Percentiles rank a stretch among this genome's conserved stretches.
phyloP scores from a whole-genome alignment of 2,797 vertebrate genomes.

The Thripadectes ignobilis region DNA sequence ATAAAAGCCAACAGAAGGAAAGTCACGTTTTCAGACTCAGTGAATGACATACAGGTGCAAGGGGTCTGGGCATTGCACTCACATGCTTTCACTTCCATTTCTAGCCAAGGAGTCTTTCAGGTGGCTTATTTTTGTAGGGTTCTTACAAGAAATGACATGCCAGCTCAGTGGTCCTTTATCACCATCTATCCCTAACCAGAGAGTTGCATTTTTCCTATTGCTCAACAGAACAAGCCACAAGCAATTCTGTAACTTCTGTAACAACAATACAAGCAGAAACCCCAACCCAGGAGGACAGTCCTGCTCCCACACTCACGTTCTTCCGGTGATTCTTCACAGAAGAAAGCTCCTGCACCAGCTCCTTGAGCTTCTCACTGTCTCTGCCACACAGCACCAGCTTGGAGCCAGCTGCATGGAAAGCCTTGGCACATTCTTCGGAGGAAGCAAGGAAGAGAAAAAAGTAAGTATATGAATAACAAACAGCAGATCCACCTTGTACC shows the following conservation, averaged over 20 bases:
- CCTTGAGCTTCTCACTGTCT: slow-evolving; percentile 81
- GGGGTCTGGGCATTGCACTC: background rate
- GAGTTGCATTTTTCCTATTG: background rate
- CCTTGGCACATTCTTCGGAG: slow-evolving; percentile 87
- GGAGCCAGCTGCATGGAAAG: slow-evolving; percentile 88
- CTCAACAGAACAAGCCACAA: background rate
- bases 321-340: slow-evolving; percentile 10
- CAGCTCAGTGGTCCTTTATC: background rate
- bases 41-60: background rate
- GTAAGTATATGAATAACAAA: background rate
- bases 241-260: background rate
- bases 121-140: background rate
- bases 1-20: background rate
- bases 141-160: background rate
- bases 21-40: background rate
- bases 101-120: background rate
- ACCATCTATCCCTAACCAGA: background rate
- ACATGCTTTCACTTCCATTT: background rate
- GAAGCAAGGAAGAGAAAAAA: background rate
- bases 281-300: background rate
- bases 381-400: slow-evolving; percentile 91
- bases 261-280: background rate
- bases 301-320: slow-evolving; percentile 57
- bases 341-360: slow-evolving; percentile 81
- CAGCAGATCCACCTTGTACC: background rate